Conservation (phyloP, 2,888 invertebrate species). For the Eilema depressum region DNA sequence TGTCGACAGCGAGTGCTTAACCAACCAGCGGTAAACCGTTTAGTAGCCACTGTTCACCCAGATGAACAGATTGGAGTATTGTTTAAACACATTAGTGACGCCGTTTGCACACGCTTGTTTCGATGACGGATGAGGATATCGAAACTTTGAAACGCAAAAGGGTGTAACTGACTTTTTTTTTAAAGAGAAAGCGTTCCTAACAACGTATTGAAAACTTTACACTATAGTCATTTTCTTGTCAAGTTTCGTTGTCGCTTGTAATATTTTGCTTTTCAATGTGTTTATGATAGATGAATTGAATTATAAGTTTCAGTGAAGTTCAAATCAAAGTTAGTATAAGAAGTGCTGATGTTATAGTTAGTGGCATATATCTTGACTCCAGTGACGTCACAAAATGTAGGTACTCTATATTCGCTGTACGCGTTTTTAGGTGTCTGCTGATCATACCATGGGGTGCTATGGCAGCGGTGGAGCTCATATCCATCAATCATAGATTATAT, state of each 20-base stretch:
- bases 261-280: background rate
- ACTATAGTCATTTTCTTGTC: background rate
- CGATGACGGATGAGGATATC: background rate
- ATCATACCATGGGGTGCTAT: too few relatives aligned
- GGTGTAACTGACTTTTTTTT: background rate
- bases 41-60: conserved; percentile 60
- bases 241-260: background rate
- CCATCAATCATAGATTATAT: too few relatives aligned
- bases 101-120: conserved; percentile 51
- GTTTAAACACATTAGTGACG: conserved; percentile 67
- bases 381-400: too few relatives aligned
- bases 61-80: conserved; percentile 70
- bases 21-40: conserved; percentile 76
- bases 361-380: too few relatives aligned
- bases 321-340: too few relatives aligned
- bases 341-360: too few relatives aligned
- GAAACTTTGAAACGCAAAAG: background rate
- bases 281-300: too few relatives aligned
- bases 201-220: background rate
- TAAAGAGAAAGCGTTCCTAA: background rate
- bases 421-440: too few relatives aligned
- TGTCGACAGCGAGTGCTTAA: conserved; percentile 59
- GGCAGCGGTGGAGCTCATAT: too few relatives aligned
- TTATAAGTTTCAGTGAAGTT: too few relatives aligned
- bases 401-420: too few relatives aligned